Evolutionary conservation across 1,140 invertebrate species (phyloP), one percentile per base, ranked within the genome.

Genomic region (Physella acuta): DNA sequence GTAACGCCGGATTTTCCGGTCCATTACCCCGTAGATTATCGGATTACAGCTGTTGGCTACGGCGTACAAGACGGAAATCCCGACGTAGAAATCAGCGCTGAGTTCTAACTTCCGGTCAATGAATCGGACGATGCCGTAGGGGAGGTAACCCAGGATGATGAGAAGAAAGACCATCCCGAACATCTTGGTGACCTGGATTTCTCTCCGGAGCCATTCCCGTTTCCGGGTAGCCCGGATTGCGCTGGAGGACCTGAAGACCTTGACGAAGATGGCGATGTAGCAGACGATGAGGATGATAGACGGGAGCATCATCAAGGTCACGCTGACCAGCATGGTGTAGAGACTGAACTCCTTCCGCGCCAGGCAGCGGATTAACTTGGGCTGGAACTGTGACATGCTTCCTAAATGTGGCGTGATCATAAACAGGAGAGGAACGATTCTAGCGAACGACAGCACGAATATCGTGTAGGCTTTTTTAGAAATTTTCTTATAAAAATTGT

Each of bases 181-280:
- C 84, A 85, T 85, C 75, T 84, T 85, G 0, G 83, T 85, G 53
- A 85, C 84, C 70, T 82, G 80, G 31, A 85, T 82, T 71, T 85
- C 84, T 17, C 83, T 73, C 37, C 78, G 74, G 11, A 82, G 71
- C 78, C 77, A 83, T 74, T 80, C 79, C 16, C 77, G 74, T 59
- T 79, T 78, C 17, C 79, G 67, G 20, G 71, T 75, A 49, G 73
- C 76, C 58, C 80, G 71, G 31, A 81, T 76, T 16, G 75, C 76
- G 56, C 74, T 75, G 26, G 79, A 77, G 24, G 77, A 80, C n/a
- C 76, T 71, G 58, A 79, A 77, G 20, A 84, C 82, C 71, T 80
- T 82, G 52, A 81, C 72, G 64, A 85, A 85, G 56, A 85, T 84
- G n/a, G 79, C 76, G 24, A 81, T 76, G 71, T 83, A 85, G 71